Base-by-base conservation (phyloP, 2,888 invertebrate genomes). In the Lottia scabra region DNA sequence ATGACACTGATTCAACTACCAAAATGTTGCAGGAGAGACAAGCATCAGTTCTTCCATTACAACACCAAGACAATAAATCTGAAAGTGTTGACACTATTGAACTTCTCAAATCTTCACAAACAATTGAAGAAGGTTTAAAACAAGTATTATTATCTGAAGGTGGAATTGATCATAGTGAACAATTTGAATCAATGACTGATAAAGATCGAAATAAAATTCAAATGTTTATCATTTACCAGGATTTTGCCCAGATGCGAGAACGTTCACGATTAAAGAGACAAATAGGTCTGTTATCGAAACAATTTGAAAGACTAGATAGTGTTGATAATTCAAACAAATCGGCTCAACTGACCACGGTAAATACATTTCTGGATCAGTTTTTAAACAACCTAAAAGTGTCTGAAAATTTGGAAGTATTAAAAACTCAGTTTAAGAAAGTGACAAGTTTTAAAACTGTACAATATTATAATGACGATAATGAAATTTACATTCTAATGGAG, bases 121-220 rank as follows among this genome's bases (percentile, higher is more conserved):
- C 56, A 3, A 23, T 56, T 19, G 56, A 56, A 23, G 56, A 19
- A 56, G 19, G 56, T 12, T 23, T 56, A 12, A 12, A 56, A 10
- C 19, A 23, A 23, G 3, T 56, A 23, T 23, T 56, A 19, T 23
- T 23, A 4, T 56, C 56, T 12, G 56, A 56, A 23, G 10, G 19
- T 12, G 56, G 56, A 56, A 56, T 56, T 23, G 56, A 56, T 4
- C 56, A 56, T 56, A 23, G 19, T 56, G 56, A 56, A 56, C 56
- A 56, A 23, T 56, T 56, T 10, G 56, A 56, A 23, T 23, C 56
- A 0, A 10, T 56, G 3, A 23, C 23, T 23, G 56, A 56, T 23
- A 56, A 56, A 56, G 56, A 56, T 56, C 56, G 56, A 12, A 56
- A 56, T 56, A 56, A 56, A 23, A 56, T 56, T 23, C 56, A 56